Conservation (phyloP, 2,888 invertebrate species). For the Dendrolimus houi region DNA sequence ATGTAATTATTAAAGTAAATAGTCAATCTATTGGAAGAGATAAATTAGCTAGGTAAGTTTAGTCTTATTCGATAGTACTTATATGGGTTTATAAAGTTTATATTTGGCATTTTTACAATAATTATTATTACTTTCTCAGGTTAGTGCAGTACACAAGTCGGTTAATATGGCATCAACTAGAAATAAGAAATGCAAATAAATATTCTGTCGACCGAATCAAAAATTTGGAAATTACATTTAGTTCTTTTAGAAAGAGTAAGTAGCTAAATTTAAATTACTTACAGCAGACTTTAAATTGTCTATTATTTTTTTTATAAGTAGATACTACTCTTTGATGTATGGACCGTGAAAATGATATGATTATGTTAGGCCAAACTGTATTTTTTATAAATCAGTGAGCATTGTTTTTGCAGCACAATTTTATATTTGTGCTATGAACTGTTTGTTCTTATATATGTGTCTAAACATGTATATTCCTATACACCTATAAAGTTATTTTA, state of each 20-base stretch:
- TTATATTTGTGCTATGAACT: constrained; percentile 2
- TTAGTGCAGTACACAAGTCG: constrained; percentile 89
- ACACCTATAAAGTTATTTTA: no score
- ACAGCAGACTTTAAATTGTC: no score
- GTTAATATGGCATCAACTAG: constrained; percentile 86
- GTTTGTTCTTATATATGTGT: constrained; percentile 1
- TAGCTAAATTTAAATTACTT: constrained; percentile 1
- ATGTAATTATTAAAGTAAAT: constrained; percentile 66
- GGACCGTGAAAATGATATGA: no score
- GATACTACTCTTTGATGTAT: no score
- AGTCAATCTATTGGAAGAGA: constrained; percentile 74
- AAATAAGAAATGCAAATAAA: constrained; percentile 77
- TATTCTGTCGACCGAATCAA: constrained; percentile 85
- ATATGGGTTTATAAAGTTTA: no score
- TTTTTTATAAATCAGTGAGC: no score
- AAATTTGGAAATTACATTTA: constrained; percentile 87
- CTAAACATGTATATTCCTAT: no score
- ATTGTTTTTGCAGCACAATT: not conserved
- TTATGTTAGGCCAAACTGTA: no score
- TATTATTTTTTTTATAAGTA: no score
- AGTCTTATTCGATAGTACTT: not conserved
- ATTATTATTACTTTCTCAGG: constrained; percentile 59
- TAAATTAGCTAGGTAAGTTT: constrained; percentile 68
- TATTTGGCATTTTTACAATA: not conserved
- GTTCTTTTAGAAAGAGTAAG: constrained; percentile 91